Evolutionary conservation across 2,113 vertebrate genomes (phyloP), one percentile per base, ranked within the genome.

Genomic region (Chionodraco myersi): DNA sequence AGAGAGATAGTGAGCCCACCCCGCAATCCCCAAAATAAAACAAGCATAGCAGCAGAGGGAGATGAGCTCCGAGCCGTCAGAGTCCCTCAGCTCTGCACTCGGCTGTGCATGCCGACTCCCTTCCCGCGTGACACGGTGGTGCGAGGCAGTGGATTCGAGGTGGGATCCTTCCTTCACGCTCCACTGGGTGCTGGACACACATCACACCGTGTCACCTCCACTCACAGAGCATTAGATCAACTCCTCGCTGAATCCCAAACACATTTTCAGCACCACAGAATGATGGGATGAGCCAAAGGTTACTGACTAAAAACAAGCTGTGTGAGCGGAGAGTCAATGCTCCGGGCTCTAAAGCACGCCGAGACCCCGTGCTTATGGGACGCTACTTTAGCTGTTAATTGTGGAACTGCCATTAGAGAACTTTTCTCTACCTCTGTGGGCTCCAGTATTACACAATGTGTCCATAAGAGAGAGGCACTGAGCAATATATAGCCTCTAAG

Each of bases 181-280:
- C 62, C 16, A 26, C 65, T 72, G 86, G 80, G 65, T 44, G 23
- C 34, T 69, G 75, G 88, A 84, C 86, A 82, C 82, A 71, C 80
- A 86, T 88, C 82, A 51, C 86, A 85, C 72, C 45, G n/a, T 66
- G 77, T 86, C 88, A 81, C 76, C 78, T 88, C 83, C 81, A 26
- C 75, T 90, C 82, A 72, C 76, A 26, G 21, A 65, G 84, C 86
- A 85, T 92, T 68, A 84, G 75, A 76, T 92, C 84, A 79, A 83
- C 72, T 82, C 82, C 49, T 66, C 18, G 48, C 72, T 75, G 69
- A 65, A 73, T 84, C 76, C 65, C 60, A 34, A 59, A 67, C 80
- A 63, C 79, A 65, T 72, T 79, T 44, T 69, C 69, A 79, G 52
- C 45, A 10, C 44, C 2, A 10, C 59, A 14, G 59, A 64, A 79